Conservation (phyloP, 92 coral and sea anemone genomes). For the Pocillopora grandis region DNA sequence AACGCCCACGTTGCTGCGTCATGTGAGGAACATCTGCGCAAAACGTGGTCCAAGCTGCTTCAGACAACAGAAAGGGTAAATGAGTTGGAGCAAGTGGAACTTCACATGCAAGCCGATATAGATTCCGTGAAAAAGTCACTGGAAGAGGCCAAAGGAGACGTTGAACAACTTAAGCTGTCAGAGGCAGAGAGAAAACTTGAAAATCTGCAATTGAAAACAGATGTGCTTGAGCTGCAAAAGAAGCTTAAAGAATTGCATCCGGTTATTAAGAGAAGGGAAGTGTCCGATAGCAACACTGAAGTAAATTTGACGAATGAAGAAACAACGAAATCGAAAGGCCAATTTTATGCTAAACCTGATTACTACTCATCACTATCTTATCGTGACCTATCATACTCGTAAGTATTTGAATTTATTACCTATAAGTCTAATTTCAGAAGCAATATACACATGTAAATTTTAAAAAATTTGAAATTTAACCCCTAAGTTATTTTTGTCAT, state of each 20-base stretch:
- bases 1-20: not conserved
- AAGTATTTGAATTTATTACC: too few species aligned
- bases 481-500: too few species aligned
- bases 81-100: not conserved
- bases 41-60: slow-evolving; percentile 1
- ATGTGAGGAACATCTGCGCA: slow-evolving; percentile 9
- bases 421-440: too few species aligned
- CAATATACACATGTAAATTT: too few species aligned
- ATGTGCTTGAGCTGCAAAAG: not conserved
- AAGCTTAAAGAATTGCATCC: not conserved
- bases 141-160: not conserved
- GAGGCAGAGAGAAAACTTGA: slow-evolving; percentile 9
- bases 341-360: too few species aligned
- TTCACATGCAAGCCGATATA: not conserved
- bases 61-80: not conserved
- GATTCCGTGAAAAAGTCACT: not conserved
- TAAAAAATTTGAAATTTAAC: too few species aligned
- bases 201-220: not conserved
- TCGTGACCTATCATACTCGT: too few species aligned
- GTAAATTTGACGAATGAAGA: too few species aligned
- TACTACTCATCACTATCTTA: too few species aligned
- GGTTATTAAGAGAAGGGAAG: too few species aligned
- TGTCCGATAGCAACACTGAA: too few species aligned
- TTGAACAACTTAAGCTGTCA: not conserved
- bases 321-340: too few species aligned